Base-by-base conservation (phyloP, 2,888 invertebrate species). In the Leptinotarsa tumamoca region DNA sequence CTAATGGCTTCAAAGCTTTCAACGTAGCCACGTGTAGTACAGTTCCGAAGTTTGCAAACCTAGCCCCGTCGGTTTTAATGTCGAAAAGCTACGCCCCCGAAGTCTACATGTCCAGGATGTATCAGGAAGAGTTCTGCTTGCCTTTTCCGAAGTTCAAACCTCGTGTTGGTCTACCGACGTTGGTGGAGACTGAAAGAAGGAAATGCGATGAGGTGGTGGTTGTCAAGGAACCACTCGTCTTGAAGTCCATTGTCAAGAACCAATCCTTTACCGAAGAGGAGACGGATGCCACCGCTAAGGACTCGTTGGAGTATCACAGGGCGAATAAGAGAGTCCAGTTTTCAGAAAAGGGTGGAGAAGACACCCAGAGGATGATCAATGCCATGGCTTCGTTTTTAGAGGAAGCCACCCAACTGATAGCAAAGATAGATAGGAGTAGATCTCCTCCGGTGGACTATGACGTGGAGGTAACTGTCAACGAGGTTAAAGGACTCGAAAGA, bases 351-450 rank as follows among this genome's bases (percentile, higher is more conserved):
- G 73, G 54, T 13, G 76, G 77, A 50, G 72, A 78, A 10, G 82
- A 85, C 49, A 82, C 83, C 67, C 82, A 85, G 17, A 80, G 85
- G 50, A 86, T 89, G 82, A 77, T 87, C 50, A 84, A 86, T 78
- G 87, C 86, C 0, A 89, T 89, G 86, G 86, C 89, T 3, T 85
- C 85, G 51, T 89, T 89, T 78, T 83, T 89, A 74, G 87, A 87
- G 78, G 89, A 89, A 84, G 89, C 89, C 4, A 87, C 88, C 10
- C 83, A 82, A 74, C 76, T 89, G 18, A 88, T 89, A 84, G 84
- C 82, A 4, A 88, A 88, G 77, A 76, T 89, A 49, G 79, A 81
- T 49, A 80, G 82, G 5, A 83, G 86, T 1, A 81, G 76, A 49
- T 82, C 83, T 72, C n/a, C 78, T 43, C 63, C 73, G 4, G 77